Percentiles rank a stretch among this genome's conserved stretches.
These are phyloP conservation scores for Porites evermanni DNA, from an alignment of 92 coral and sea anemone species.

Conservation along the genomic window DNA sequence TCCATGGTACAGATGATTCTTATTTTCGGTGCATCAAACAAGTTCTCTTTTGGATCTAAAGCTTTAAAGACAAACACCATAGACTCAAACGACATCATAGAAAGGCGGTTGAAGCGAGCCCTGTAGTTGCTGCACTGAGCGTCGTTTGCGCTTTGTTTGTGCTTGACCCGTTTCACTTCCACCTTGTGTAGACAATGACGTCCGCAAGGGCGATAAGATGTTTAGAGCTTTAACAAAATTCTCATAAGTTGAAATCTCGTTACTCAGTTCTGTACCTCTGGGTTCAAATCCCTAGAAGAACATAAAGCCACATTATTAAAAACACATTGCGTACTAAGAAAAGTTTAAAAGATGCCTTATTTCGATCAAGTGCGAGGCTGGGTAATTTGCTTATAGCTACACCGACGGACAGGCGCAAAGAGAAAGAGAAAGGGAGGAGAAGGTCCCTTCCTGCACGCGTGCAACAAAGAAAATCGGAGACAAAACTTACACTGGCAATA, in stretches of 20 bases:
- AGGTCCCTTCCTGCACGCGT: too few species aligned
- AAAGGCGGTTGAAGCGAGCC: background rate
- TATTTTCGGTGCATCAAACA: conserved; percentile 42
- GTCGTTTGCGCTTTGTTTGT: background rate
- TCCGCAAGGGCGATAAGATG: background rate
- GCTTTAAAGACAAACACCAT: conserved; percentile 44
- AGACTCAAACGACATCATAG: background rate
- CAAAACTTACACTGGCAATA: too few species aligned
- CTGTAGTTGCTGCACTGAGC: background rate
- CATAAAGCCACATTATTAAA: background rate
- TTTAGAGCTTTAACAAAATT: background rate
- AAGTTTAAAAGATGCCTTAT: too few species aligned
- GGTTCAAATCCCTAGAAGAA: conserved; percentile 88
- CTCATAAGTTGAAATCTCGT: conserved; percentile 56
- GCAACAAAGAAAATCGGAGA: too few species aligned
- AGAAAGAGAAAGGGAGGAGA: too few species aligned
- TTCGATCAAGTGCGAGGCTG: too few species aligned
- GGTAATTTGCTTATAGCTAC: too few species aligned
- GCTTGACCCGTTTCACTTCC: background rate
- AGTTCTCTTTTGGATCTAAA: conserved; percentile 19
- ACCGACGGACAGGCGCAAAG: too few species aligned
- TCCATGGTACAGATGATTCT: conserved; percentile 53
- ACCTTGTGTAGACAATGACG: background rate
- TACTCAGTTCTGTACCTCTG: conserved; percentile 85
- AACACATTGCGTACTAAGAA: background rate